These are phyloP conservation scores for Nymphalis urticae DNA, from an alignment of 2,888 invertebrate species.

Conservation along the genomic window DNA sequence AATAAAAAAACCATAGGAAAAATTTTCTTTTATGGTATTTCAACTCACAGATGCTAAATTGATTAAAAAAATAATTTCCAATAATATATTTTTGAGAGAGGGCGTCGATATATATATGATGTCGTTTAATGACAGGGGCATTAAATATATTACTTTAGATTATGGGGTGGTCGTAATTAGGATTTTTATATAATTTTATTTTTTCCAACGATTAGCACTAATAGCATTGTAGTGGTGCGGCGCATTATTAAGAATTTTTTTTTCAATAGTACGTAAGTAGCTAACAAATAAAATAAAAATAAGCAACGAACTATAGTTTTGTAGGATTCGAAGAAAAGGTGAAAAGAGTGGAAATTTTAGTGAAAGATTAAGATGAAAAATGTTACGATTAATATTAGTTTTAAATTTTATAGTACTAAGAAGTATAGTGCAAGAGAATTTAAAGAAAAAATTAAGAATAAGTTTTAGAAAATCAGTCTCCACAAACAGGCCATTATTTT, in stretches of 20 bases:
- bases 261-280: too few relatives aligned
- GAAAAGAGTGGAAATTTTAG: neutral
- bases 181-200: too few relatives aligned
- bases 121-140: neutral
- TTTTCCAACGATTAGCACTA: too few relatives aligned
- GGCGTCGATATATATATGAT: neutral
- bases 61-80: too few relatives aligned
- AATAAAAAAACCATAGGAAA: neutral
- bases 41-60: too few relatives aligned
- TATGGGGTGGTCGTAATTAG: too few relatives aligned
- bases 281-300: neutral
- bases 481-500: slow-evolving; percentile 78
- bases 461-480: slow-evolving; percentile 80
- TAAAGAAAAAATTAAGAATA: slow-evolving; percentile 57
- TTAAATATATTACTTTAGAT: neutral
- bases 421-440: slow-evolving; percentile 17
- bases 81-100: neutral
- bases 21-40: too few relatives aligned
- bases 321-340: neutral
- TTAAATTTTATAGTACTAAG: neutral
- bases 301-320: neutral
- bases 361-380: neutral
- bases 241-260: too few relatives aligned
- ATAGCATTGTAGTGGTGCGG: too few relatives aligned
- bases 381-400: neutral